phyloP scores from a whole-genome alignment of 1,140 invertebrate genomes.

The Drosophila funebris region DNA sequence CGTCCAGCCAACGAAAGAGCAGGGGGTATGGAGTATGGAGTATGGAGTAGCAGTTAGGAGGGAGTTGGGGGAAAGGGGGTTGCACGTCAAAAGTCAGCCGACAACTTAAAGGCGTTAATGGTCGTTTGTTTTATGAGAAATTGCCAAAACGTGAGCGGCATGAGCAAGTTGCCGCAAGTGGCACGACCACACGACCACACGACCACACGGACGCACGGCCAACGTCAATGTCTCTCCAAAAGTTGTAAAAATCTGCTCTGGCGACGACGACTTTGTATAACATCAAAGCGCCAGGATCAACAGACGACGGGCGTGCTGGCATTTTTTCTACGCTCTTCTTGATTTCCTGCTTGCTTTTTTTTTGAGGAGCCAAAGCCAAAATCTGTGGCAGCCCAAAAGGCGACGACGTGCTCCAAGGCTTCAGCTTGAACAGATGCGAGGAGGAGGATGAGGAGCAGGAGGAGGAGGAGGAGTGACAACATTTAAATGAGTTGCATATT shows the following conservation, averaged over 20 bases:
- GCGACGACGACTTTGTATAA: constrained; percentile 44
- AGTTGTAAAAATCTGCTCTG: constrained; percentile 48
- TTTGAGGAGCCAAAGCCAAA: neutral
- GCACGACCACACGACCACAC: constrained; percentile 9
- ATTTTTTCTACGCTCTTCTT: neutral
- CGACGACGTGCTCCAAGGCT: constrained; percentile 23
- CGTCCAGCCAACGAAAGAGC: neutral
- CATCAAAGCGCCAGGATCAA: constrained; percentile 80
- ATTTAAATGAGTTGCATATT: constrained; percentile 67
- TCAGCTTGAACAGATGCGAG: constrained; percentile 1
- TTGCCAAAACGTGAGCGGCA: constrained; percentile 82
- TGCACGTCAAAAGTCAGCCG: constrained; percentile 64
- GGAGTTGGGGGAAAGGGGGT: neutral
- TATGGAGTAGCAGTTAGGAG: neutral
- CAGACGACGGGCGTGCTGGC: constrained; percentile 70
- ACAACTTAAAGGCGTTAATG: constrained; percentile 83
- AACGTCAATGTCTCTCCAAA: constrained; percentile 38
- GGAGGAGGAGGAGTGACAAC: no score
- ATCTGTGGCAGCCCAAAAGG: constrained; percentile 11
- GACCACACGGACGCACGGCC: neutral
- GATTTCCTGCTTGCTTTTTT: neutral
- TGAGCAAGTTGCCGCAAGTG: constrained; percentile 44
- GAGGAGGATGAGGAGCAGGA: no score
- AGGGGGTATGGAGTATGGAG: neutral
- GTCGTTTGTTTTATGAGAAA: constrained; percentile 84